A percentile compares a stretch with the other conserved stretches of the same genome.
phyloP scores from a whole-genome alignment of 2,113 vertebrate species.

The Donacobius atricapilla region DNA sequence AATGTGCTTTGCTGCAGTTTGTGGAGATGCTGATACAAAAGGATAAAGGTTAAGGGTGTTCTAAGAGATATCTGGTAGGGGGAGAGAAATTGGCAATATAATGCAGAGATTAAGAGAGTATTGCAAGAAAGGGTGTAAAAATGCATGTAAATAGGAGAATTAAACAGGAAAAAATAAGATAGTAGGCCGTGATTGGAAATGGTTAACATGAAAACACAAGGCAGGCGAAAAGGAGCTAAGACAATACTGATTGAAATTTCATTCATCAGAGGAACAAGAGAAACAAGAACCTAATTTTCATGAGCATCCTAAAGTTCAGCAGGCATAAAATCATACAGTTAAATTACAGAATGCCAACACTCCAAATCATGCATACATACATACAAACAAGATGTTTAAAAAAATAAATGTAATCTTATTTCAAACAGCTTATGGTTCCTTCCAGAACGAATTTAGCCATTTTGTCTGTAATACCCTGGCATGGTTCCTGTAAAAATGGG shows the following conservation, averaged over 20 bases:
- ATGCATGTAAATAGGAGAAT: slow-evolving; percentile 18
- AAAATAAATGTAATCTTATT: slow-evolving; percentile 74
- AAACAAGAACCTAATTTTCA: slow-evolving; percentile 61
- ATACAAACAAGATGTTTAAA: slow-evolving; percentile 75
- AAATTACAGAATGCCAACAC: slow-evolving; percentile 68
- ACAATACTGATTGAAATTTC: slow-evolving; percentile 62
- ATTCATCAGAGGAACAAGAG: slow-evolving; percentile 48
- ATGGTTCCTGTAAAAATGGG: slow-evolving; percentile 60
- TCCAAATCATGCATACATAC: slow-evolving; percentile 73
- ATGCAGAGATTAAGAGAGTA: neutral
- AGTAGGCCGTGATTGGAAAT: slow-evolving; percentile 23
- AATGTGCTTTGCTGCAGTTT: slow-evolving; percentile 3
- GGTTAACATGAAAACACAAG: slow-evolving; percentile 17
- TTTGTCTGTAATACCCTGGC: slow-evolving; percentile 68
- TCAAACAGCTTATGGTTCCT: slow-evolving; percentile 60
- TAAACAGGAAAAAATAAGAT: neutral
- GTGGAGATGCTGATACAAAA: slow-evolving; percentile 8
- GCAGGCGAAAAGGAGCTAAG: slow-evolving; percentile 8
- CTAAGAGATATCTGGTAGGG: neutral
- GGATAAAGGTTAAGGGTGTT: slow-evolving; percentile 4
- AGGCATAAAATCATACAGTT: slow-evolving; percentile 68
- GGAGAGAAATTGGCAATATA: neutral
- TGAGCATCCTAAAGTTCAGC: slow-evolving; percentile 52
- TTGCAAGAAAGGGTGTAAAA: slow-evolving; percentile 7
- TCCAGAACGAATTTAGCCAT: slow-evolving; percentile 72